These are phyloP conservation scores for Horisme vitalbata DNA, from an alignment of 2,888 invertebrate species.

Conservation along the genomic window DNA sequence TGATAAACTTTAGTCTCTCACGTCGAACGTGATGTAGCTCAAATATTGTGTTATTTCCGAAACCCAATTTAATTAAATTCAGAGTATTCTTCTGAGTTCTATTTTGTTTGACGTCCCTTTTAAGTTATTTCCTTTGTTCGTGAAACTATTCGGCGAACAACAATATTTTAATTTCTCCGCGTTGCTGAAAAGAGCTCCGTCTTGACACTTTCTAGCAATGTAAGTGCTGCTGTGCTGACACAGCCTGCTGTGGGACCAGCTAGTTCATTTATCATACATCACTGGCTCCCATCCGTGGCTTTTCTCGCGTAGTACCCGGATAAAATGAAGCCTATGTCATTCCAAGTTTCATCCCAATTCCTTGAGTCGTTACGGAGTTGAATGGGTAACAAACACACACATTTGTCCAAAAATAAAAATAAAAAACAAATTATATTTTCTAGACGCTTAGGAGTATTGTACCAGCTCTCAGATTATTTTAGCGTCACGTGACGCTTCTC, in stretches of 20 bases:
- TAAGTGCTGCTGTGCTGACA: background rate
- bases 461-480: too few relatives aligned
- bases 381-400: too few relatives aligned
- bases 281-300: too few relatives aligned
- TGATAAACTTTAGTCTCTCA: too few relatives aligned
- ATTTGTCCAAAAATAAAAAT: too few relatives aligned
- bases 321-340: too few relatives aligned
- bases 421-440: too few relatives aligned
- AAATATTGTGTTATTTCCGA: background rate
- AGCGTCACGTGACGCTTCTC: too few relatives aligned
- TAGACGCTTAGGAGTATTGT: too few relatives aligned
- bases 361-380: too few relatives aligned
- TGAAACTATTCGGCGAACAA: constrained; percentile 10
- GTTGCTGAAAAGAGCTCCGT: constrained; percentile 2
- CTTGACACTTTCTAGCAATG: constrained; percentile 10
- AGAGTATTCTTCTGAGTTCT: background rate
- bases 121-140: constrained; percentile 13
- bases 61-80: constrained; percentile 4
- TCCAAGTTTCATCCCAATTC: too few relatives aligned
- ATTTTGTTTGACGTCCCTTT: constrained; percentile 1
- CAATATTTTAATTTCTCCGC: constrained; percentile 20
- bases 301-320: too few relatives aligned
- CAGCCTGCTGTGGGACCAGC: background rate
- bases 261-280: background rate
- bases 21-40: background rate